A percentile compares a stretch with the other conserved stretches of the same genome.
phyloP scores from a whole-genome alignment of 2,888 invertebrate species.

The Tipula lateralis region DNA sequence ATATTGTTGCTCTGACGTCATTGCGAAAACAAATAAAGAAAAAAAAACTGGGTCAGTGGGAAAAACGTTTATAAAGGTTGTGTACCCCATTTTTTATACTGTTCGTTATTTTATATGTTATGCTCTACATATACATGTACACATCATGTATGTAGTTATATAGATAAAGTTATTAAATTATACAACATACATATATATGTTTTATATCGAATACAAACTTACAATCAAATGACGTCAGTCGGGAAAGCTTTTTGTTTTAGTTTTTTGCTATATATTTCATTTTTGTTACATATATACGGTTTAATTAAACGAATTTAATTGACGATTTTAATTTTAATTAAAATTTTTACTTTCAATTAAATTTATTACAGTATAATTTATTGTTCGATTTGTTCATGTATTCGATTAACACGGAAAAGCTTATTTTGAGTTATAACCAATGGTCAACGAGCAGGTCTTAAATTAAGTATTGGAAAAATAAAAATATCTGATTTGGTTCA shows the following conservation, averaged over 20 bases:
- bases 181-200: too few species aligned
- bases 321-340: not conserved
- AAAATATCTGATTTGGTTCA: too few species aligned
- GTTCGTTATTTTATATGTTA: not conserved
- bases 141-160: not conserved
- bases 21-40: constrained; percentile 31
- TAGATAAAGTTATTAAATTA: not conserved
- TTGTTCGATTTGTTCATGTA: too few species aligned
- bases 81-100: constrained; percentile 27
- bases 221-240: constrained; percentile 19
- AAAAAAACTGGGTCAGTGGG: constrained; percentile 36
- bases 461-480: too few species aligned
- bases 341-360: not conserved
- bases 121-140: not conserved
- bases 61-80: constrained; percentile 32
- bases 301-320: too few species aligned
- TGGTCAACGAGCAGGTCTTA: too few species aligned
- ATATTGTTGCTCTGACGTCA: constrained; percentile 35
- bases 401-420: too few species aligned
- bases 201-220: not conserved
- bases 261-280: not conserved
- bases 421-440: too few species aligned
- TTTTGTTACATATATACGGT: not conserved
- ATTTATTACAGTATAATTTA: too few species aligned
- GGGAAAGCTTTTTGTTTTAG: not conserved